Conservation (phyloP, 2,888 invertebrate species). For the Cheilosia grossa region DNA sequence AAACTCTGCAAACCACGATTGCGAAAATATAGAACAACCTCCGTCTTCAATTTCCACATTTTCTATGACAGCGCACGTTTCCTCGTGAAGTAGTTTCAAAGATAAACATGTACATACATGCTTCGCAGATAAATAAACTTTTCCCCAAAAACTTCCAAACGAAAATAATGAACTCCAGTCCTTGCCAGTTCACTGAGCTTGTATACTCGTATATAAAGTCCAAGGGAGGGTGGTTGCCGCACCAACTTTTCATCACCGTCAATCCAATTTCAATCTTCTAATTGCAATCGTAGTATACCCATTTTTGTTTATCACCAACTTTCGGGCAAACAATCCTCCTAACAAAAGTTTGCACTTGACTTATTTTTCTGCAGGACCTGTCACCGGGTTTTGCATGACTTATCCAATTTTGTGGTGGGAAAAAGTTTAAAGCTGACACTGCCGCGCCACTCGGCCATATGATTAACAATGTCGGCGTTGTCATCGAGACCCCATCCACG, state of each 20-base stretch:
- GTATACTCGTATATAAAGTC: neutral
- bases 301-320: conserved; percentile 13
- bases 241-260: conserved; percentile 58
- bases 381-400: conserved; percentile 8
- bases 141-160: conserved; percentile 39
- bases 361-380: neutral
- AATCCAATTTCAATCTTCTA: conserved; percentile 72
- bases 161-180: conserved; percentile 45
- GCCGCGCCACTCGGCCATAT: conserved; percentile 37
- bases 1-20: conserved; percentile 4
- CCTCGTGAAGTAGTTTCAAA: conserved; percentile 10
- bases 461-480: conserved; percentile 68
- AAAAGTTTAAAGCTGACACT: conserved; percentile 41
- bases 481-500: conserved; percentile 56
- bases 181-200: conserved; percentile 27
- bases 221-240: conserved; percentile 2
- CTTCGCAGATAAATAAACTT: conserved; percentile 47
- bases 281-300: conserved; percentile 54
- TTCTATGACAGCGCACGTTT: conserved; percentile 41
- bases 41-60: conserved; percentile 21
- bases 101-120: conserved; percentile 31
- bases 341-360: conserved; percentile 27
- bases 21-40: conserved; percentile 15
- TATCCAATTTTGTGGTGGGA: neutral
- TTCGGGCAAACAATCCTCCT: conserved; percentile 20